Conservation (phyloP, 1,140 invertebrate genomes). For the Oreohelix idahoensis region DNA sequence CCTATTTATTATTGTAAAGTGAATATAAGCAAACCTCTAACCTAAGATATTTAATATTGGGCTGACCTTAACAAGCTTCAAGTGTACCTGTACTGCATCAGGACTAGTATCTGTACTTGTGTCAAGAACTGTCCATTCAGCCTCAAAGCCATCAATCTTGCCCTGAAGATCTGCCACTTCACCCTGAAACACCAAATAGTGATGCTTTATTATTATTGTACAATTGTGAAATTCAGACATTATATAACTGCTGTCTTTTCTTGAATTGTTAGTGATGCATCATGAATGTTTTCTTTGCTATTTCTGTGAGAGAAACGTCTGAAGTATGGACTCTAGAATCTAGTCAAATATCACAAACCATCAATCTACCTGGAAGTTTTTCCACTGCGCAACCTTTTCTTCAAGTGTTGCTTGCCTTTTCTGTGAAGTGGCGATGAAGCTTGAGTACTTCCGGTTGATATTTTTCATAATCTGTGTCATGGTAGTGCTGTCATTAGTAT, state of each 20-base stretch:
- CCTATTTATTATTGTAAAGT: no score
- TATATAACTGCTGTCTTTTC: no score
- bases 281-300: no score
- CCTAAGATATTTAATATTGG: not conserved
- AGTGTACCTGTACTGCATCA: slow-evolving; percentile 20
- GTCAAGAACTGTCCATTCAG: slow-evolving; percentile 40
- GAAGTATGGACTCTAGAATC: no score
- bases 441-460: slow-evolving; percentile 59
- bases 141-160: slow-evolving; percentile 50
- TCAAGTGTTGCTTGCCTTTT: slow-evolving; percentile 59
- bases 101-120: slow-evolving; percentile 26
- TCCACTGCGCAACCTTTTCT: slow-evolving; percentile 59
- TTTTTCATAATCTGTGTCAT: slow-evolving; percentile 62
- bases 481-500: slow-evolving; percentile 66
- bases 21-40: no score
- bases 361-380: slow-evolving; percentile 58
- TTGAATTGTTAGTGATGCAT: no score
- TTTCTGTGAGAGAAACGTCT: no score
- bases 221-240: no score
- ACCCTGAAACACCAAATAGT: slow-evolving; percentile 17
- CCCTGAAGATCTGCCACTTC: slow-evolving; percentile 41
- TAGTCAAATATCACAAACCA: no score
- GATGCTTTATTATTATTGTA: not conserved
- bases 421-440: slow-evolving; percentile 55
- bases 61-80: slow-evolving; percentile 41